Evolutionary conservation across 2,888 invertebrate genomes (phyloP), one percentile per base, ranked within the genome.

Genomic region (Acleris emargana): DNA sequence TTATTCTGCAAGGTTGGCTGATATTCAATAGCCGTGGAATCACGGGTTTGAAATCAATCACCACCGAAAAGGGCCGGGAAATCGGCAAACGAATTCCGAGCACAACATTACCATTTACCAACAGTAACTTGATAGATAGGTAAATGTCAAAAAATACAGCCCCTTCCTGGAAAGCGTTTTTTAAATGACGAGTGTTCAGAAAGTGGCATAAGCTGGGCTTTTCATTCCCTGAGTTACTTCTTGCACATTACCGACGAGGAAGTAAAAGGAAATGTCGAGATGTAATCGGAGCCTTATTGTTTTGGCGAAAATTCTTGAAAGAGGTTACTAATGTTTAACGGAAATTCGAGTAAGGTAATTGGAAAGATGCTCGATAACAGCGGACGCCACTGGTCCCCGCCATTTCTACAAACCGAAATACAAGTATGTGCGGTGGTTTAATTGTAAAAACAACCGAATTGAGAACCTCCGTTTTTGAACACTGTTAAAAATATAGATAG

Each of bases 241-340:
- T 45, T 45, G 45, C 45, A n/a, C 17, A 17, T 38, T 17, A 45
- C 59, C 54, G 58, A 64, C 42, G 25, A 59, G 53, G 58, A 64
- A 64, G 54, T 64, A 54, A 49, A 58, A 58, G 45, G 22, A 18
- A 58, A 13, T 42, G 28, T 16, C 53, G 61, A 64, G 64, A 59
- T 64, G n/a, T 59, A 58, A 58, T 64, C 59, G 42, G 5, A 43
- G 18, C 13, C 42, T 54, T 54, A 55, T 64, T 59, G 64, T 59
- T 55, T 59, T 42, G 54, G 42, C 16, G n/a, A 59, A 59, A 18
- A 50, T 52, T 47, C 58, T 68, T 67, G 72, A 79, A 73, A 72
- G 79, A 80, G 80, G 76, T 74, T 79, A 75, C 79, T 82, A 87
- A 86, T 82, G 83, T 76, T 72, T 78, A 76, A 73, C 82, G 86